Conservation (phyloP, 1,140 invertebrate species). For the Pachypeltis micranthus region DNA sequence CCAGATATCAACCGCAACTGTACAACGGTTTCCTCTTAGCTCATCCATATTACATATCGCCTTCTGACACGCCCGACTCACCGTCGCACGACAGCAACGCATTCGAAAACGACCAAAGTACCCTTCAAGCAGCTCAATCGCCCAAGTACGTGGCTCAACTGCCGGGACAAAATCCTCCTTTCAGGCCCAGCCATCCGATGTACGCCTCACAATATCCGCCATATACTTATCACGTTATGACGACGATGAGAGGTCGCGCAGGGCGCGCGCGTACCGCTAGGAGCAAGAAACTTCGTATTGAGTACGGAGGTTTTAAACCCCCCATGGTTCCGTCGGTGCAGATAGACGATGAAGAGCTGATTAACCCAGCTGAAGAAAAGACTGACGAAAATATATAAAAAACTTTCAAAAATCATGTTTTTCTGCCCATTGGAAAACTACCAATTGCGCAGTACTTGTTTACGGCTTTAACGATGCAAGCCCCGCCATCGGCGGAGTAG, state of each 20-base stretch:
- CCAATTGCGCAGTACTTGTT: too few species aligned
- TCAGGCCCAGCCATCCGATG: constrained; percentile 25
- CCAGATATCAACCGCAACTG: not conserved
- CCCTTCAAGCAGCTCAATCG: not conserved
- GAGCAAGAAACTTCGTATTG: constrained; percentile 43
- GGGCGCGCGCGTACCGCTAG: constrained; percentile 11
- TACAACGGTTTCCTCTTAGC: not conserved
- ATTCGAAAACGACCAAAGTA: not conserved
- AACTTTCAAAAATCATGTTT: too few species aligned
- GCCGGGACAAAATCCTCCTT: constrained; percentile 12
- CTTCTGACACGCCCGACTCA: not conserved
- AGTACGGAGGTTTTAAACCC: constrained; percentile 65
- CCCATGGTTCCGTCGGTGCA: constrained; percentile 66
- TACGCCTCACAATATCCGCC: constrained; percentile 26
- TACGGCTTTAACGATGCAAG: too few species aligned
- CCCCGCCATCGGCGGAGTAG: too few species aligned
- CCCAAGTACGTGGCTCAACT: not conserved
- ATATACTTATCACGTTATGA: constrained; percentile 19
- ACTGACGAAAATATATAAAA: constrained; percentile 7
- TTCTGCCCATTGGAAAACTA: too few species aligned
- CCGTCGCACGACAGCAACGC: not conserved
- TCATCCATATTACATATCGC: not conserved
- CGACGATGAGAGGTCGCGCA: constrained; percentile 15
- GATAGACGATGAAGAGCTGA: constrained; percentile 47
- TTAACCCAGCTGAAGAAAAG: constrained; percentile 14